These are phyloP conservation scores for Andrena haemorrhoa DNA, from an alignment of 2,888 invertebrate species.

Conservation along the genomic window DNA sequence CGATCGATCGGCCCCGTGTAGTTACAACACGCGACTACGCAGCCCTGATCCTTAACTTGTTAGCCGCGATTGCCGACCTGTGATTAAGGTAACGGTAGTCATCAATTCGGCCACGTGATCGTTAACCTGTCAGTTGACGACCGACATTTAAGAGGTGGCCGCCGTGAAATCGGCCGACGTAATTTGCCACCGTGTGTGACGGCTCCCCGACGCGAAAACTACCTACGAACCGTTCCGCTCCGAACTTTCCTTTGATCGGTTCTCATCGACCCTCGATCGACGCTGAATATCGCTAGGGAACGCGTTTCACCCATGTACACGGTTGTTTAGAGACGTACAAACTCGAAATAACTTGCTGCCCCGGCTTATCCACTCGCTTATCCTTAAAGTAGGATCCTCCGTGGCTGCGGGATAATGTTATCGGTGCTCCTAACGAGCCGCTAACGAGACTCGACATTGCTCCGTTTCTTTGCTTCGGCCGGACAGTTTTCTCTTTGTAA, in stretches of 20 bases:
- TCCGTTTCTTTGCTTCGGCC: slow-evolving; percentile 23
- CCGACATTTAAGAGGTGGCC: slow-evolving; percentile 74
- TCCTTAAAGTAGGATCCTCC: slow-evolving; percentile 42
- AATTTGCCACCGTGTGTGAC: slow-evolving; percentile 76
- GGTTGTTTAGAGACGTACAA: not conserved
- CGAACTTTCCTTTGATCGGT: slow-evolving; percentile 15
- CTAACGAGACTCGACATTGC: slow-evolving; percentile 62
- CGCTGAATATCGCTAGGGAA: no score
- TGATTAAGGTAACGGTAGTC: slow-evolving; percentile 78
- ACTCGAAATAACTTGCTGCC: slow-evolving; percentile 13
- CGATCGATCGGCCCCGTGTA: slow-evolving; percentile 66
- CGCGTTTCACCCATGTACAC: not conserved
- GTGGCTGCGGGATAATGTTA: slow-evolving; percentile 46
- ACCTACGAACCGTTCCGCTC: slow-evolving; percentile 46
- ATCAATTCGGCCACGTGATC: slow-evolving; percentile 76
- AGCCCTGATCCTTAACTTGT: slow-evolving; percentile 72
- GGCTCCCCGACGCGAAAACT: slow-evolving; percentile 55
- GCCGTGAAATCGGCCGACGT: slow-evolving; percentile 76
- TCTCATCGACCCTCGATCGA: not conserved
- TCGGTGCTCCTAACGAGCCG: slow-evolving; percentile 61
- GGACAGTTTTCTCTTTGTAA: slow-evolving; percentile 15
- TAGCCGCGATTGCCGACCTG: slow-evolving; percentile 74
- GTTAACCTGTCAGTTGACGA: slow-evolving; percentile 74
- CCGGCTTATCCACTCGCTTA: slow-evolving; percentile 44
- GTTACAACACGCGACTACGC: slow-evolving; percentile 70